phyloP scores from a whole-genome alignment of 2,113 vertebrate species.

The Pachypanchax playfairii region DNA sequence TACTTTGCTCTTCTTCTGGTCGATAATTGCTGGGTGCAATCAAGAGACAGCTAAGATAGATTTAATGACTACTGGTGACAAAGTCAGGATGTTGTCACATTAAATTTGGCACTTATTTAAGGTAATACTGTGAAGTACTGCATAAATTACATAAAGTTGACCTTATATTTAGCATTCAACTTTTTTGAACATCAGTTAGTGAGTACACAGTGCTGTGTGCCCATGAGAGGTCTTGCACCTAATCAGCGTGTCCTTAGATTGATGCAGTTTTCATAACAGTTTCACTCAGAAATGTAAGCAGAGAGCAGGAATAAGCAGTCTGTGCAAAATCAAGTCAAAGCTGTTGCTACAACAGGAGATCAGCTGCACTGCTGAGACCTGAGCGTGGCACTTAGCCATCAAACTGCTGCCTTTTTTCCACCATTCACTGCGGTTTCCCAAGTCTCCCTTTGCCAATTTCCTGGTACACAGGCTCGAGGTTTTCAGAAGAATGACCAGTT shows the following conservation, averaged over 20 bases:
- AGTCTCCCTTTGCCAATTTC: slow-evolving; percentile 56
- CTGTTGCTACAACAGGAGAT: slow-evolving; percentile 37
- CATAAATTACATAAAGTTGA: slow-evolving; percentile 31
- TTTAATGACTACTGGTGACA: slow-evolving; percentile 26
- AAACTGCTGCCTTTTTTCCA: slow-evolving; percentile 38
- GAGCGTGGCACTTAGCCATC: slow-evolving; percentile 42
- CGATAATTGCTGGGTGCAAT: no score
- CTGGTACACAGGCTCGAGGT: slow-evolving; percentile 32
- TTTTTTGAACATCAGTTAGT: slow-evolving; percentile 18
- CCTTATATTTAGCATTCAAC: slow-evolving; percentile 3
- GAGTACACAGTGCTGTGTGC: slow-evolving; percentile 28
- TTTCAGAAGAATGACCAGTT: slow-evolving; percentile 42
- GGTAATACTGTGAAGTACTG: slow-evolving; percentile 9
- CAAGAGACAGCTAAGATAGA: slow-evolving; percentile 12
- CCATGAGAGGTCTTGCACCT: slow-evolving; percentile 13
- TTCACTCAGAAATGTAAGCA: slow-evolving; percentile 24
- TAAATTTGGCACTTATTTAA: slow-evolving; percentile 29
- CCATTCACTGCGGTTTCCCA: slow-evolving; percentile 60
- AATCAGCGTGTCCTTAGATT: slow-evolving; percentile 7
- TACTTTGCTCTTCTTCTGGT: no score
- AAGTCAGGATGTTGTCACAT: slow-evolving; percentile 19
- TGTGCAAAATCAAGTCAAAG: slow-evolving; percentile 34
- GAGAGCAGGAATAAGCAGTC: slow-evolving; percentile 35
- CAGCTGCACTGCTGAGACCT: slow-evolving; percentile 38
- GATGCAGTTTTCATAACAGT: slow-evolving; percentile 28